Base-by-base conservation (phyloP, 2,113 vertebrate genomes). In the Catharus minimus region DNA sequence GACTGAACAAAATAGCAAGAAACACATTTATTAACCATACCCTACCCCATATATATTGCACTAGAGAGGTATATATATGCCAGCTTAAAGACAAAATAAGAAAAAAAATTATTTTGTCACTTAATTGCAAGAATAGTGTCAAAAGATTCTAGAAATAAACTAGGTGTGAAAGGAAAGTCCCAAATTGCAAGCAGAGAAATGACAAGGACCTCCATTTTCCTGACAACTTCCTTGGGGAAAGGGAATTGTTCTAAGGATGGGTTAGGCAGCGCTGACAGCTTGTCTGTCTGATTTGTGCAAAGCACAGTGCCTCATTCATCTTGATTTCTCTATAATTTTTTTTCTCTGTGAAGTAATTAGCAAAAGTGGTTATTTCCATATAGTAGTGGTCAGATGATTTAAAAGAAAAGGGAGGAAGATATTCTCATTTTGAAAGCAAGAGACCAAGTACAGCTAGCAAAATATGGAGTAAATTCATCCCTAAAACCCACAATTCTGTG, bases 141-240 rank as follows among this genome's bases (percentile, higher is more conserved):
- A 95, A 95, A 94, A 95, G 93, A 95, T 89, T 94, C 90, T 79
- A 83, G 93, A 95, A 92, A 94, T 95, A 96, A 96, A 93, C 91
- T 95, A 95, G 61, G 87, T 94, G 82, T 91, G 93, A 95, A 97
- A 93, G 81, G 85, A 96, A 95, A 96, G 91, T 93, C 86, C 96
- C 78, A 95, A 96, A 97, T 97, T 95, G 95, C 92, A 28, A 95
- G 95, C 27, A 0, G 24, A 90, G 56, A 93, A 96, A 88, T 97
- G 96, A 97, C 96, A 97, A 96, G 92, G 95, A 90, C 81, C 82
- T 97, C 89, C 89, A 95, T 97, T 96, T 96, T 94, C 95, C 93
- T 96, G 94, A 96, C 96, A 97, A 96, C 93, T 94, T 96, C 95
- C 94, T 92, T 78, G 91, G 87, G 96, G 91, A 94, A 95, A 92